A percentile compares a stretch with the other conserved stretches of the same genome.
These are phyloP conservation scores for Archilochus colubris DNA, from an alignment of 2,113 vertebrate species.

Conservation along the genomic window DNA sequence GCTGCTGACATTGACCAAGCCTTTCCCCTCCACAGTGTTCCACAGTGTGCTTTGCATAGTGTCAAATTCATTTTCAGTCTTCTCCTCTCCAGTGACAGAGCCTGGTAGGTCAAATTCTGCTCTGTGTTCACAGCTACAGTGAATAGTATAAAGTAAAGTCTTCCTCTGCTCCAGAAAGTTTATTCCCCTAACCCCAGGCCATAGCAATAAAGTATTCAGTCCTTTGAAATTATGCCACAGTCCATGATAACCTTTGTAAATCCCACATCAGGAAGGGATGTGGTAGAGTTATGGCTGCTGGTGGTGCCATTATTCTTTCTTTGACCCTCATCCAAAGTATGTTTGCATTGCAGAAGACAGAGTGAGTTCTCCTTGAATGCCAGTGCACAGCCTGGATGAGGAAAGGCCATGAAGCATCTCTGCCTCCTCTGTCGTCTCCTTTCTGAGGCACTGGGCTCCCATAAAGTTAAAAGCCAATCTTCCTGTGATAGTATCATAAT, in stretches of 20 bases:
- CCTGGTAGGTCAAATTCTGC: neutral
- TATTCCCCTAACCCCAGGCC: neutral
- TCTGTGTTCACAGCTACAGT: neutral
- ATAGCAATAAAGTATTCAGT: neutral
- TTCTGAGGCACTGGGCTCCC: neutral
- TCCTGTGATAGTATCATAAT: neutral
- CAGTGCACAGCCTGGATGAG: neutral
- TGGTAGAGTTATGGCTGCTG: constrained; percentile 7
- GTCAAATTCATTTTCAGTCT: neutral
- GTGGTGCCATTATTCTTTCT: neutral
- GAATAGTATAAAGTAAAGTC: constrained; percentile 16
- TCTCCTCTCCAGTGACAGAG: neutral
- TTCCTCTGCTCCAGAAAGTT: constrained; percentile 4
- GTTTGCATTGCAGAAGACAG: neutral
- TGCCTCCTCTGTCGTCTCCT: neutral
- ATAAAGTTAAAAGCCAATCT: neutral
- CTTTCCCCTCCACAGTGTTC: neutral
- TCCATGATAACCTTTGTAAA: constrained; percentile 24
- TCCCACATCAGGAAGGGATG: constrained; percentile 31
- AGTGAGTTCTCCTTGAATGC: neutral
- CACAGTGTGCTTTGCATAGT: neutral
- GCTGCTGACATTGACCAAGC: neutral
- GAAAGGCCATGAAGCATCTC: neutral
- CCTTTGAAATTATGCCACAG: constrained; percentile 40
- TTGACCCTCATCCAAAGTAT: neutral